These are phyloP conservation scores for Spicauda simplicius DNA, from an alignment of 2,888 invertebrate species.

Conservation along the genomic window DNA sequence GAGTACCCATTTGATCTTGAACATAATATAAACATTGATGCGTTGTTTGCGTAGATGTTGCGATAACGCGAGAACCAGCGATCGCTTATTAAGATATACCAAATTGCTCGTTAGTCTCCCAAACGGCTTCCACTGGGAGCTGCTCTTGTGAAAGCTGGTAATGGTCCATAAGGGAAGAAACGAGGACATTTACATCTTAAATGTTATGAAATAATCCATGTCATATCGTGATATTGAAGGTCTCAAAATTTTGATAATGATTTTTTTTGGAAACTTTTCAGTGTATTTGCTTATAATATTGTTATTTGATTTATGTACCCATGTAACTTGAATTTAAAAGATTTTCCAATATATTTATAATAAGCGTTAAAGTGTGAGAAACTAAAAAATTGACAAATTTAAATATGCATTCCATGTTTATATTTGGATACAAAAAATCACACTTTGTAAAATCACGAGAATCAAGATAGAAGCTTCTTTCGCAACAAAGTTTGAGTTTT, in stretches of 20 bases:
- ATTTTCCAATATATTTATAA: too few relatives aligned
- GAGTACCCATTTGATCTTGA: conserved; percentile 6
- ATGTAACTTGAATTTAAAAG: background rate
- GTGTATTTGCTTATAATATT: background rate
- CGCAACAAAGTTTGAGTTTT: background rate
- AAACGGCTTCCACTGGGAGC: conserved; percentile 26
- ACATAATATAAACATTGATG: conserved; percentile 28
- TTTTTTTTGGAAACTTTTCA: background rate
- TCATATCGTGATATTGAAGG: background rate
- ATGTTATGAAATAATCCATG: conserved; percentile 5
- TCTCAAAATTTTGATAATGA: background rate
- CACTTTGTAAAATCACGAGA: background rate
- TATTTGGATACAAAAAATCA: too few relatives aligned
- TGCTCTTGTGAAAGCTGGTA: conserved; percentile 26
- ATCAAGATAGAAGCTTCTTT: background rate
- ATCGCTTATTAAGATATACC: conserved; percentile 40
- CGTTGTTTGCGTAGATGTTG: conserved; percentile 31
- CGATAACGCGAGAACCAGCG: conserved; percentile 31
- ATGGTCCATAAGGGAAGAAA: conserved; percentile 19
- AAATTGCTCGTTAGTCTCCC: conserved; percentile 42
- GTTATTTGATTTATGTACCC: background rate
- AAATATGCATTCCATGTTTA: too few relatives aligned
- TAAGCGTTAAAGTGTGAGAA: too few relatives aligned
- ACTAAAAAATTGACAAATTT: too few relatives aligned
- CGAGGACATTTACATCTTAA: conserved; percentile 13